Conservation (phyloP, 2,797 vertebrate species). For the Tachyglossus aculeatus region DNA sequence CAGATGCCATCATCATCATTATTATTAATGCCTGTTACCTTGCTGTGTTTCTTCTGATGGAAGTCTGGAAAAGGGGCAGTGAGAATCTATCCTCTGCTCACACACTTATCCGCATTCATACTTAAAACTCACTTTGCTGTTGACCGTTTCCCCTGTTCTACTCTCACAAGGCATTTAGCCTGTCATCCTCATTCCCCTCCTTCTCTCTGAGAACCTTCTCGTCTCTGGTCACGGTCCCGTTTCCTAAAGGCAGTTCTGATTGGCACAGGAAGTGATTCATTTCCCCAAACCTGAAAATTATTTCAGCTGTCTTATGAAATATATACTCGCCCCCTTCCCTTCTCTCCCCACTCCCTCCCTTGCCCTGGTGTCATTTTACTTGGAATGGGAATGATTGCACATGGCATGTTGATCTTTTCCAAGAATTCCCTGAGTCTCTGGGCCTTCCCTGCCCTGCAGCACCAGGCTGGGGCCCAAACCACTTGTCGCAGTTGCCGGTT, state of each 20-base stretch:
- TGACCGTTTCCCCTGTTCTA: no score
- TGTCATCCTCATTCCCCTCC: not conserved
- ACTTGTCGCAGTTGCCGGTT: not conserved
- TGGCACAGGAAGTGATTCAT: constrained; percentile 52
- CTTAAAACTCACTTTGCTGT: no score
- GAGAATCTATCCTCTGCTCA: no score
- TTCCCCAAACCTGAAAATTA: constrained; percentile 15
- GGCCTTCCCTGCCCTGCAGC: constrained; percentile 26
- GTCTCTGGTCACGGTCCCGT: constrained; percentile 2
- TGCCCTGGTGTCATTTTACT: constrained; percentile 3
- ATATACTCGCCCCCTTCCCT: no score
- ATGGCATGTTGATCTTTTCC: not conserved
- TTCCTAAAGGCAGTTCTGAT: constrained; percentile 1
- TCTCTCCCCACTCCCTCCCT: not conserved
- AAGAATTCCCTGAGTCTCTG: not conserved
- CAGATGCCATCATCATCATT: no score
- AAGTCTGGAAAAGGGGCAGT: no score
- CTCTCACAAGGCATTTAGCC: no score
- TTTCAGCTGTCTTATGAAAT: not conserved
- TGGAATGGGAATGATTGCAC: constrained; percentile 17
- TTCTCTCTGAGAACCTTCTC: not conserved
- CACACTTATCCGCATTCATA: no score
- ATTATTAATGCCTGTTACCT: no score
- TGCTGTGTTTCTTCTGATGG: no score
- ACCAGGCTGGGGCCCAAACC: not conserved